Percentiles rank a stretch among this genome's conserved stretches.
Conservation (phyloP, 2,888 invertebrate species). For the Scrobipalpa costella region DNA sequence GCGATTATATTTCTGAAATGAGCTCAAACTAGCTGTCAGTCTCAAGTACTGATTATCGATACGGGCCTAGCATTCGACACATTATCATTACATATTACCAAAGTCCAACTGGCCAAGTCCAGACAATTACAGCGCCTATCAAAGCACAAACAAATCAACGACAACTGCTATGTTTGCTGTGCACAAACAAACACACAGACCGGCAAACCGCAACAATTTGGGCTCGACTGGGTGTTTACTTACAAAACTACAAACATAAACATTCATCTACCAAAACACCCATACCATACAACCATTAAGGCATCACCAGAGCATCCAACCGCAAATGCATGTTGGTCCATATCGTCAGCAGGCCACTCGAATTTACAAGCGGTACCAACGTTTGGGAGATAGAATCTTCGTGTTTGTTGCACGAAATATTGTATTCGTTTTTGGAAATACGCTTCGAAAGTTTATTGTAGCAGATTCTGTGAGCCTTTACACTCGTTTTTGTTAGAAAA, state of each 20-base stretch:
- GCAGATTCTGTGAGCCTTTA: not conserved
- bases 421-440: constrained; percentile 32
- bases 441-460: constrained; percentile 17
- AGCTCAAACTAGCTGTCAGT: too few species aligned
- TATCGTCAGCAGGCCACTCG: constrained; percentile 44
- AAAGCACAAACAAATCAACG: constrained; percentile 60
- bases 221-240: constrained; percentile 60
- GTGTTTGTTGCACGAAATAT: constrained; percentile 45
- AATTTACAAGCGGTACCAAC: constrained; percentile 58
- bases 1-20: too few species aligned
- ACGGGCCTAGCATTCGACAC: not conserved
- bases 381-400: constrained; percentile 53
- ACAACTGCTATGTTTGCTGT: constrained; percentile 56
- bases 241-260: constrained; percentile 54
- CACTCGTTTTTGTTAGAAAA: not conserved
- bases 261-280: not conserved
- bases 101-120: constrained; percentile 6
- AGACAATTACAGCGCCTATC: constrained; percentile 38
- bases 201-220: constrained; percentile 64
- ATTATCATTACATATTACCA: not conserved
- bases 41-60: too few species aligned
- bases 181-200: constrained; percentile 52
- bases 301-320: not conserved
- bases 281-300: not conserved
- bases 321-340: constrained; percentile 31